phyloP scores from a whole-genome alignment of 2,113 vertebrate genomes.

The Cottus gobio region DNA sequence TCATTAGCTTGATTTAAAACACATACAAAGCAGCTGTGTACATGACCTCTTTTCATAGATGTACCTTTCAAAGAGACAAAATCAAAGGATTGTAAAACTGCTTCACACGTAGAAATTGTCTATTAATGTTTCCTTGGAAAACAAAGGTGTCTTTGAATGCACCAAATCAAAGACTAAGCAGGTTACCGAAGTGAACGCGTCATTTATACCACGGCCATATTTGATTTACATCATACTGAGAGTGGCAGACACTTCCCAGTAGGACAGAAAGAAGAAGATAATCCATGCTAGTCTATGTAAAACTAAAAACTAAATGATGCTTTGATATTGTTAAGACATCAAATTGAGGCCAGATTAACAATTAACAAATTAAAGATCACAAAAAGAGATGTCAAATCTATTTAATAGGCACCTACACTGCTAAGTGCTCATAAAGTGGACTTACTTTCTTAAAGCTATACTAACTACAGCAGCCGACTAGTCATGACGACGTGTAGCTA shows the following conservation, averaged over 20 bases:
- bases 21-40: slow-evolving; percentile 59
- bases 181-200: slow-evolving; percentile 53
- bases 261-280: slow-evolving; percentile 12
- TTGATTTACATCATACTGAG: slow-evolving; percentile 44
- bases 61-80: slow-evolving; percentile 72
- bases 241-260: slow-evolving; percentile 5
- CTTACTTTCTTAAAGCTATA: not conserved
- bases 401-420: not conserved
- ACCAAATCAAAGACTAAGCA: slow-evolving; percentile 70
- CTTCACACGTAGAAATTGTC: slow-evolving; percentile 64
- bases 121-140: slow-evolving; percentile 72
- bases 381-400: not conserved
- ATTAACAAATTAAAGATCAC: slow-evolving; percentile 5
- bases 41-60: slow-evolving; percentile 70
- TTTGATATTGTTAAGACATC: slow-evolving; percentile 10
- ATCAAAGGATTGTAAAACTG: slow-evolving; percentile 74
- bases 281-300: not conserved
- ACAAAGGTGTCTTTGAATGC: slow-evolving; percentile 78
- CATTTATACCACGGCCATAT: slow-evolving; percentile 61
- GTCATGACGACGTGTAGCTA: not conserved
- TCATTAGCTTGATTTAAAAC: slow-evolving; percentile 59
- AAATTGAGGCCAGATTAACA: not conserved
- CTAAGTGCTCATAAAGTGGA: no score
- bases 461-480: not conserved
- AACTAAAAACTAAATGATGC: not conserved